Base-by-base conservation (phyloP, 1,140 invertebrate species). In the Pantala flavescens region DNA sequence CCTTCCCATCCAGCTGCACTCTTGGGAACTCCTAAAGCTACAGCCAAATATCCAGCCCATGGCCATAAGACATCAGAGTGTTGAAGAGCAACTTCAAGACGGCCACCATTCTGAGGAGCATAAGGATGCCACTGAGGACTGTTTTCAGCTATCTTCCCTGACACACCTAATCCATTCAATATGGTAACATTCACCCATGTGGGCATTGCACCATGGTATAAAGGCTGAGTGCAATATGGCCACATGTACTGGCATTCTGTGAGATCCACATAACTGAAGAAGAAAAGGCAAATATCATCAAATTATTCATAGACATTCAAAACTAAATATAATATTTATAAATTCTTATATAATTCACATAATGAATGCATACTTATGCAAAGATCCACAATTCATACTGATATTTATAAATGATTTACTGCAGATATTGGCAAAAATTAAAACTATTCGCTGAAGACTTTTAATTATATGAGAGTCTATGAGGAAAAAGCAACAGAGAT, bases 161-260 rank as follows among this genome's bases (percentile, higher is more conserved):
- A 90, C 0, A 97, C 95, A 12, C 93, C 93, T 80, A 98, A 89
- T 5, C 92, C 93, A 84, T 95, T 95, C 24, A 94, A 86, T 77
- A 95, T 91, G 0, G 93, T 96, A 0, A 98, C 92, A 84, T 99
- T 99, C 0, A 96, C 89, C 77, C 98, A 93, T 12, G 91, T 90
- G 0, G 96, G 93, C 83, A 96, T 90, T 70, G 88, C 91, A 74
- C 90, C 90, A 82, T 92, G 88, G 84, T 97, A 98, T 2, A 98
- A 80, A 12, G 96, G 94, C 82, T 99, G 97, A 19, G 94, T 95
- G 80, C 96, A 98, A 80, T 98, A 98, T 0, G 97, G 96, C 95
- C 95, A 98, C 95, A 97, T 97, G 81, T 97, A 98, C 76, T 94
- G 93, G 81, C 94, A 97, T 81, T 98, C 95, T 0, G 92, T 94